Percentiles rank a stretch among this genome's conserved stretches.
Evolutionary conservation across 2,113 vertebrate genomes (phyloP).

Genomic region (Rattus rattus): DNA sequence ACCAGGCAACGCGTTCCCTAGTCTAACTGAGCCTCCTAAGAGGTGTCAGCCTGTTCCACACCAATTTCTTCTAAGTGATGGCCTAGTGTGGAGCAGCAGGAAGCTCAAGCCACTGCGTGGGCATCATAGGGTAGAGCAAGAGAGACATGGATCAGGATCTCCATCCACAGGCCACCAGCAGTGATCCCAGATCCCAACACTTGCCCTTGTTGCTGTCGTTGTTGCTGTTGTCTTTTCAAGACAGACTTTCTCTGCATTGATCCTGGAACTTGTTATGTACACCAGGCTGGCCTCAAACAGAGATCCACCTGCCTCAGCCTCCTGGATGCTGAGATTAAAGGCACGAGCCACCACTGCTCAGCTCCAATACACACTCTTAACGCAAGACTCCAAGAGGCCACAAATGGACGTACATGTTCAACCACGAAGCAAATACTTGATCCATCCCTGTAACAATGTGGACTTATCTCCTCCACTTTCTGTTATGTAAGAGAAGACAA

Average conservation of each 20-base stretch:
- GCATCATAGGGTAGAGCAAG: constrained; percentile 80
- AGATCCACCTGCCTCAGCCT: no score
- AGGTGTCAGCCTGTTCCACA: constrained; percentile 82
- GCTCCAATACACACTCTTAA: not conserved
- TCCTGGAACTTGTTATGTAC: no score
- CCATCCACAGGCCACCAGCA: constrained; percentile 82
- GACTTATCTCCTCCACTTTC: not conserved
- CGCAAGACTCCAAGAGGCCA: not conserved
- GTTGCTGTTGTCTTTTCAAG: no score
- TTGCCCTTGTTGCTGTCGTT: constrained; percentile 60
- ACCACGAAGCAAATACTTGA: not conserved
- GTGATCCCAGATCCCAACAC: constrained; percentile 84
- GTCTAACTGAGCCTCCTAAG: constrained; percentile 82
- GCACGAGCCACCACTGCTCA: no score
- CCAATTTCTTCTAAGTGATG: constrained; percentile 76
- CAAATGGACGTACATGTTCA: not conserved
- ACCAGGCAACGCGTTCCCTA: constrained; percentile 73
- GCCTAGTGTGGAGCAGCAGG: constrained; percentile 78
- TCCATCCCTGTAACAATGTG: no score
- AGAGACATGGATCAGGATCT: constrained; percentile 80
- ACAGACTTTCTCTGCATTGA: no score
- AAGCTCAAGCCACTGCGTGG: constrained; percentile 75
- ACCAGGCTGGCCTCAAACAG: no score
- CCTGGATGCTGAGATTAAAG: no score
- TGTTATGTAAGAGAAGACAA: not conserved